Evolutionary conservation across 1,140 invertebrate genomes (phyloP).

Genomic region (Venturia canescens): DNA sequence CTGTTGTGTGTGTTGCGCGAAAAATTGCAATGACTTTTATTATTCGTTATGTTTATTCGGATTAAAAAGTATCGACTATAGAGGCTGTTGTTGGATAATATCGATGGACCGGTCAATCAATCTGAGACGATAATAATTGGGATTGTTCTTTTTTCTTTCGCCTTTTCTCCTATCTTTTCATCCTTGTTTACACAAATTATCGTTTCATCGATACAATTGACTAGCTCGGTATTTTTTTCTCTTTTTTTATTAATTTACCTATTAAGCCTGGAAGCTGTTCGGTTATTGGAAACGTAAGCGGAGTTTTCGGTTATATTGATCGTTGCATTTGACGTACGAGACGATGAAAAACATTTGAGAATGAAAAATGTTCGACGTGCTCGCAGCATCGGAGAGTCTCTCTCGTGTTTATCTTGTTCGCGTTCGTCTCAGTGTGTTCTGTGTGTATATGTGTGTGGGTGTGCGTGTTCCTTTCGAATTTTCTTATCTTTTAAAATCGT

Average conservation of each 20-base stretch:
- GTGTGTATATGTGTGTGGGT: neutral
- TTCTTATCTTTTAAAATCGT: neutral
- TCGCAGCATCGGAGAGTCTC: slow-evolving; percentile 37
- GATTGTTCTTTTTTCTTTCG: slow-evolving; percentile 8
- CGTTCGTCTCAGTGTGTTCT: neutral
- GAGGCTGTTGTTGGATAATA: slow-evolving; percentile 29
- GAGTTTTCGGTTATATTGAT: slow-evolving; percentile 38
- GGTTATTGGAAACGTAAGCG: slow-evolving; percentile 42
- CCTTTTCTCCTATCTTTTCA: neutral
- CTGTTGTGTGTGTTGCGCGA: slow-evolving; percentile 2
- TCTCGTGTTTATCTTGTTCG: slow-evolving; percentile 5
- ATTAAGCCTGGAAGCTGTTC: slow-evolving; percentile 40
- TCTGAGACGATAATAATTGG: neutral
- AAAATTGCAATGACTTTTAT: slow-evolving; percentile 32
- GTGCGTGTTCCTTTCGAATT: neutral
- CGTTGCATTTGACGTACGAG: slow-evolving; percentile 42
- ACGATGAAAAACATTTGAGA: slow-evolving; percentile 34
- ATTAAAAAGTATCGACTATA: slow-evolving; percentile 40
- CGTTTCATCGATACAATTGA: slow-evolving; percentile 15
- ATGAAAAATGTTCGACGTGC: slow-evolving; percentile 38
- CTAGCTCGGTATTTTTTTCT: slow-evolving; percentile 7
- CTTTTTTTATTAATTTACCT: neutral
- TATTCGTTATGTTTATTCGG: slow-evolving; percentile 38
- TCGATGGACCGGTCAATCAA: slow-evolving; percentile 23
- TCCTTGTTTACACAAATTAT: neutral